These are phyloP conservation scores for Alsophila aescularia DNA, from an alignment of 2,888 invertebrate species.

Conservation along the genomic window DNA sequence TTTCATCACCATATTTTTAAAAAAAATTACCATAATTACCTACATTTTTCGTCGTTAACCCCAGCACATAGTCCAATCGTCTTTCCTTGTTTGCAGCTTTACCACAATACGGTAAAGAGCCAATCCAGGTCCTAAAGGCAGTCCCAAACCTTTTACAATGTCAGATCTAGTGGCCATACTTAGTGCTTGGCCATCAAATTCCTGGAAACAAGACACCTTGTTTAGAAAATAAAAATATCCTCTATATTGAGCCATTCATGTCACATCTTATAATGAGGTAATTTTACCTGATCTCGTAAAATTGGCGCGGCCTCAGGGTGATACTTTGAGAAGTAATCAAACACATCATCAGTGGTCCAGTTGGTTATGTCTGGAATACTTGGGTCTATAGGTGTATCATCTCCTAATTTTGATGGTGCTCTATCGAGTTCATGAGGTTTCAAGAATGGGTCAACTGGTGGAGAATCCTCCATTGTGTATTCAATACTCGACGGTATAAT, in stretches of 20 bases:
- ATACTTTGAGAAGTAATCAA: constrained; percentile 89
- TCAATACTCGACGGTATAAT: constrained; percentile 63
- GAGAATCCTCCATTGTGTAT: constrained; percentile 55
- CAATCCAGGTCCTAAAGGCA: constrained; percentile 94
- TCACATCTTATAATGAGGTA: neutral
- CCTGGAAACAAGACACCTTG: constrained; percentile 76
- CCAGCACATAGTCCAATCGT: constrained; percentile 90
- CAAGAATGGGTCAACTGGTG: constrained; percentile 67
- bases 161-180: constrained; percentile 93
- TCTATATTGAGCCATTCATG: neutral
- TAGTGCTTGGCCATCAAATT: constrained; percentile 95
- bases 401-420: constrained; percentile 65
- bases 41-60: constrained; percentile 62
- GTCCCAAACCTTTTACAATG: constrained; percentile 91
- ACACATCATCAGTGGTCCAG: constrained; percentile 94
- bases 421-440: constrained; percentile 78
- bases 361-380: constrained; percentile 90
- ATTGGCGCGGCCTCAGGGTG: constrained; percentile 92
- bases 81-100: constrained; percentile 91
- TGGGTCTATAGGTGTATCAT: constrained; percentile 84
- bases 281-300: constrained; percentile 90
- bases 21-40: neutral
- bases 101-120: constrained; percentile 93
- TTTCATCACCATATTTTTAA: too few relatives aligned
- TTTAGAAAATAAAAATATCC: neutral